Evolutionary conservation across 2,113 vertebrate genomes (phyloP).

Genomic region (Xenopus borealis): DNA sequence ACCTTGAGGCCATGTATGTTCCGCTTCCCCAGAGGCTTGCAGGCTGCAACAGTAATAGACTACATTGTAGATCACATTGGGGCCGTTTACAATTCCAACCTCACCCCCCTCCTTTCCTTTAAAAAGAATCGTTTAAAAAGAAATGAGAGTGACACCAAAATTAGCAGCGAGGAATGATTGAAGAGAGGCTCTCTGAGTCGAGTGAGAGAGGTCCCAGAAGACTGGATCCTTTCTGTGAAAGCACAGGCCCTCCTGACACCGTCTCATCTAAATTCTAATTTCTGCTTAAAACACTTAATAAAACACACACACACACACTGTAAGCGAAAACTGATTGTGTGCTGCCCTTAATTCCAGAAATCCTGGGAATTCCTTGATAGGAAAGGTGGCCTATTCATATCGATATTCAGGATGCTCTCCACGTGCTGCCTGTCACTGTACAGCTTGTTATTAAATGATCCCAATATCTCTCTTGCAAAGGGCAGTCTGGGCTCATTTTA

Average conservation of each 20-base stretch:
- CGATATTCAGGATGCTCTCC: constrained; percentile 35
- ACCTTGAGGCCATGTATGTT: constrained; percentile 99
- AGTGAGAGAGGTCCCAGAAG: constrained; percentile 37
- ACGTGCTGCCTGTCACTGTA: constrained; percentile 32
- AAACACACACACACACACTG: constrained; percentile 55
- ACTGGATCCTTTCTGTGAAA: constrained; percentile 45
- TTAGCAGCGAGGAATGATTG: constrained; percentile 84
- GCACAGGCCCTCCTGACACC: constrained; percentile 64
- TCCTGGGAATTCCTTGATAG: constrained; percentile 39
- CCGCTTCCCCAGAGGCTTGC: constrained; percentile 99
- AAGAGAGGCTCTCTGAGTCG: constrained; percentile 72
- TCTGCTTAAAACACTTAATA: constrained; percentile 56
- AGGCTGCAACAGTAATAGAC: constrained; percentile 99
- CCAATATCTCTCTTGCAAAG: constrained; percentile 29
- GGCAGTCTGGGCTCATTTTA: constrained; percentile 19
- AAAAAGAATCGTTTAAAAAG: constrained; percentile 91
- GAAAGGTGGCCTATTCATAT: constrained; percentile 37
- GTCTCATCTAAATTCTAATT: constrained; percentile 65
- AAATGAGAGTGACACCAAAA: constrained; percentile 87
- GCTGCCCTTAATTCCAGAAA: constrained; percentile 53
- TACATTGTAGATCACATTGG: constrained; percentile 95
- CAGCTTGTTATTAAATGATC: constrained; percentile 38
- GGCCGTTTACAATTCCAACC: constrained; percentile 94
- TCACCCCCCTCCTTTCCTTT: constrained; percentile 15
- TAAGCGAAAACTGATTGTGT: constrained; percentile 51